Conservation (phyloP, 2,797 vertebrate genomes). For the Scleropages formosus region DNA sequence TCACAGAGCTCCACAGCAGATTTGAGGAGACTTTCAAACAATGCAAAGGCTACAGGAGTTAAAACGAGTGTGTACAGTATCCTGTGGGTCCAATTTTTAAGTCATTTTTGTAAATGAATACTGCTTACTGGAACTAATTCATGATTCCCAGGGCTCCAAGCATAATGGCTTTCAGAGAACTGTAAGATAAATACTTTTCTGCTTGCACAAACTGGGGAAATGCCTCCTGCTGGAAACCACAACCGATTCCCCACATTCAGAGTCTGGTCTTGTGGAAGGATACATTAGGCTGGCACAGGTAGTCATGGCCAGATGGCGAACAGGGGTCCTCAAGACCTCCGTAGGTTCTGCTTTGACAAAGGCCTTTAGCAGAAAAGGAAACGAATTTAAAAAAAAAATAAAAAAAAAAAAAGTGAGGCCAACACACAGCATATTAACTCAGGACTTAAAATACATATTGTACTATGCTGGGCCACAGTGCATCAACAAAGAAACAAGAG, state of each 20-base stretch:
- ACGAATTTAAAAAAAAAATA: background rate
- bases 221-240: conserved; percentile 4
- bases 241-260: background rate
- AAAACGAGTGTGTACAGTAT: background rate
- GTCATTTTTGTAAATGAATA: background rate
- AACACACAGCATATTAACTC: background rate
- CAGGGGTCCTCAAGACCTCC: conserved; percentile 71
- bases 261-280: conserved; percentile 61
- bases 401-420: background rate
- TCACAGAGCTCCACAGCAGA: background rate
- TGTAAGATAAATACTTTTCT: background rate
- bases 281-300: conserved; percentile 85
- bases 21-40: background rate
- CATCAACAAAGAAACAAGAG: too few species aligned
- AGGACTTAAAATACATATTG: too few species aligned
- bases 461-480: background rate
- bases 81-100: conserved; percentile 1
- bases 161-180: too few species aligned
- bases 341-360: conserved; percentile 81
- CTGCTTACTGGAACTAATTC: background rate
- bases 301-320: conserved; percentile 82
- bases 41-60: background rate
- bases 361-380: conserved; percentile 65
- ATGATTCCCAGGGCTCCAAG: background rate
- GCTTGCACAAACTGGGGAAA: background rate